Conservation (phyloP, 2,113 vertebrate species). For the Castor canadensis region DNA sequence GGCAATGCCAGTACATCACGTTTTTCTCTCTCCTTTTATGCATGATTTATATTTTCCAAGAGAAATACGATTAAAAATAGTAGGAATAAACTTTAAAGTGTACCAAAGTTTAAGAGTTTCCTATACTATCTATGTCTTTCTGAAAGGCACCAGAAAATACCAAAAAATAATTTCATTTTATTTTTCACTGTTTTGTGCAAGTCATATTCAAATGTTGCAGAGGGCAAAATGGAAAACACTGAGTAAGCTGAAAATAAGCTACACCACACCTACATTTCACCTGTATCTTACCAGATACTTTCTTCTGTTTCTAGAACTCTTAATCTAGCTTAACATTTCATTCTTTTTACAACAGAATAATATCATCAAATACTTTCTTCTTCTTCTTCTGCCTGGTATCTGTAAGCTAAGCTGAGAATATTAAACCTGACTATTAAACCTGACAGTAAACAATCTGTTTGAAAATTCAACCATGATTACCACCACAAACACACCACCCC, state of each 20-base stretch:
- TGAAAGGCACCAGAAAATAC: background rate
- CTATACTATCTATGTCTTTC: background rate
- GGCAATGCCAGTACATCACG: background rate
- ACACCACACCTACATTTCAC: background rate
- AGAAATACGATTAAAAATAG: slow-evolving; percentile 18
- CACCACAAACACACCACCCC: too few relatives aligned
- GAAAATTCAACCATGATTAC: background rate
- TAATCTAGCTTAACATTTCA: background rate
- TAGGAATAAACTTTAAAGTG: background rate
- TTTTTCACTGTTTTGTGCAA: background rate
- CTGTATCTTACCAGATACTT: background rate
- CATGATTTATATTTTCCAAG: background rate
- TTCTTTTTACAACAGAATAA: slow-evolving; percentile 16
- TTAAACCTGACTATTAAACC: background rate
- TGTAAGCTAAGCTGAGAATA: background rate
- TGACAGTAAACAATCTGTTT: background rate
- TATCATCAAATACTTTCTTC: background rate
- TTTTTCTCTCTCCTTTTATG: slow-evolving; percentile 14
- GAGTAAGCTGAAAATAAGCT: background rate
- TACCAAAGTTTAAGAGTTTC: background rate
- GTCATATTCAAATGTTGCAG: background rate
- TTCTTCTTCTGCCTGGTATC: background rate
- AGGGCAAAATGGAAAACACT: background rate
- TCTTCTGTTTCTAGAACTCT: background rate
- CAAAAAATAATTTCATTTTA: background rate